Evolutionary conservation across 2,888 invertebrate genomes (phyloP), one percentile per base, ranked within the genome.

Genomic region (Nomada fabriciana): DNA sequence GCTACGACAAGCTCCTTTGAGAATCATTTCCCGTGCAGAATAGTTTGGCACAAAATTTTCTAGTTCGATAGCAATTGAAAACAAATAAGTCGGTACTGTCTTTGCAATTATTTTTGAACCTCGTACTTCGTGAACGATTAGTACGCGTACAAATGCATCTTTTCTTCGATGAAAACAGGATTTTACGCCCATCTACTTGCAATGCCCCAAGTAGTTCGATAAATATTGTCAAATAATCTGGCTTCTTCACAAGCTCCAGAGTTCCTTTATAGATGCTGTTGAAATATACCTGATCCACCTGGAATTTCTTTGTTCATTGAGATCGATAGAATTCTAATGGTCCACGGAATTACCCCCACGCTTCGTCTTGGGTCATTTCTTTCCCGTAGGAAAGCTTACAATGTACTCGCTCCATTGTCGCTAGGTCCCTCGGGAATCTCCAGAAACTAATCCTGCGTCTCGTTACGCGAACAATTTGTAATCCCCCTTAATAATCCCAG

Each of bases 321-420:
- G 67, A 80, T 67, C 65, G 23, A 47, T 69, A 61, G 80, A 87
- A 83, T 70, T 68, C 80, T 78, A 80, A 84, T 77, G 78, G 61
- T 57, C 64, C 47, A 25, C 10, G 75, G 70, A 23, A 70, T 83
- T 52, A 23, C 43, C 23, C 9, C 15, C 15, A 5, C n/a, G 11
- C 57, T 25, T 67, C 29, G 50, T 63, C 64, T 65, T 76, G 69
- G 69, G 29, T 0, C 43, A 50, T 80, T 53, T 50, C 36, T 71
- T 61, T 18, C 43, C 23, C 69, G 60, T 25, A 71, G 25, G 59
- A 76, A 43, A 60, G 36, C 50, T 18, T 10, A 52, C 7, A 36
- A 36, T 36, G 36, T 25, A 50, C 52, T 57, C 59, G 60, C 64
- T 57, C 68, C 59, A 71, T 59, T 72, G 57, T 70, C 20, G 20